A percentile compares a stretch with the other conserved stretches of the same genome.
Evolutionary conservation across 2,113 vertebrate species (phyloP).

Genomic region (Triplophysa siluroides): DNA sequence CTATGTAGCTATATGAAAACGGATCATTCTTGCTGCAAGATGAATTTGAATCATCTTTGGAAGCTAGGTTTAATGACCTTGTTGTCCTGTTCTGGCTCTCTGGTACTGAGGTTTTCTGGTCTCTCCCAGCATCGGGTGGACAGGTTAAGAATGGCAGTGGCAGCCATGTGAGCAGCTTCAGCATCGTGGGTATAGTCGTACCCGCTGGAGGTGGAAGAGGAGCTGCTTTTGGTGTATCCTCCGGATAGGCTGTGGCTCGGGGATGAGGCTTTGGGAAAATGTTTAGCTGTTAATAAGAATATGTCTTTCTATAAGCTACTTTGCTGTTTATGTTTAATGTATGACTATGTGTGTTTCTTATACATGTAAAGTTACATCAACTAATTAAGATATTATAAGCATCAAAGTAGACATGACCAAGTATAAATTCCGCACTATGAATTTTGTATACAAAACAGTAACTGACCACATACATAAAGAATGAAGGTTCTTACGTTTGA

Average conservation of each 20-base stretch:
- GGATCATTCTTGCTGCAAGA: background rate
- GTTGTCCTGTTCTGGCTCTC: constrained; percentile 78
- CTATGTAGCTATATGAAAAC: background rate
- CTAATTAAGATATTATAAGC: no score
- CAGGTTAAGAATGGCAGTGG: constrained; percentile 97
- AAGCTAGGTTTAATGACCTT: constrained; percentile 64
- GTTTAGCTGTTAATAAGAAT: constrained; percentile 76
- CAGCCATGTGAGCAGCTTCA: constrained; percentile 97
- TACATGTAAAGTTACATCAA: background rate
- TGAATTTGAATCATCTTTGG: no score
- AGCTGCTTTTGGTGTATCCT: constrained; percentile 82
- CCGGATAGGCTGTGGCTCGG: constrained; percentile 82
- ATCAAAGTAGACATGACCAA: no score
- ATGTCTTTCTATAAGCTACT: background rate
- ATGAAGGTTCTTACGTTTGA: constrained; percentile 87
- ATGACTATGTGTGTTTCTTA: background rate
- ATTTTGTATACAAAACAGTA: no score
- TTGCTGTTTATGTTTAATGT: background rate
- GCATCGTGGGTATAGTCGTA: constrained; percentile 96
- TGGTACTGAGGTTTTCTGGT: constrained; percentile 91
- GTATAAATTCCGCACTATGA: no score
- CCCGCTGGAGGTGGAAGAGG: constrained; percentile 79
- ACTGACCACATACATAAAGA: background rate
- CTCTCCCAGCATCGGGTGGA: constrained; percentile 99
- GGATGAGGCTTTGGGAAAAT: constrained; percentile 85